Percentiles rank a stretch among this genome's conserved stretches.
Evolutionary conservation across 1,140 invertebrate species (phyloP).

Genomic region (Agrypnia vestita): DNA sequence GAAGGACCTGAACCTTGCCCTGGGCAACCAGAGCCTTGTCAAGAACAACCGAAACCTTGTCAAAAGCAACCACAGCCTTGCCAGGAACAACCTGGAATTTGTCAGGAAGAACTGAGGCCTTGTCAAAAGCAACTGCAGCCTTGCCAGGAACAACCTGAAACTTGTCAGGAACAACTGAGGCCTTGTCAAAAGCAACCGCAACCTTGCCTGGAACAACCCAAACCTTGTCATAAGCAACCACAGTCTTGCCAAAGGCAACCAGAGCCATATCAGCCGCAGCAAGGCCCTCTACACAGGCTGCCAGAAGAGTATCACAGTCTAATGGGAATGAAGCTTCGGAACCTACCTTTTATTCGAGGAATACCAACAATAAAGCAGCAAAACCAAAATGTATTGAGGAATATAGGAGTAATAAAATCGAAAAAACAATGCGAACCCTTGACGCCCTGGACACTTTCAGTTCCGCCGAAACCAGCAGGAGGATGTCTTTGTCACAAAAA

Average conservation of each 20-base stretch:
- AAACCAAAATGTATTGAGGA: background rate
- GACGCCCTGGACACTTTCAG: background rate
- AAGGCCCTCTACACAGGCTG: background rate
- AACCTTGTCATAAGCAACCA: background rate
- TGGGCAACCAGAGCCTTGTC: background rate
- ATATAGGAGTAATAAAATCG: background rate
- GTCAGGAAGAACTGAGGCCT: background rate
- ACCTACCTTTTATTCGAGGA: background rate
- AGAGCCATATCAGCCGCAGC: background rate
- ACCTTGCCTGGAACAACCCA: background rate
- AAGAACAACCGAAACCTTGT: background rate
- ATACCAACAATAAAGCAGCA: background rate
- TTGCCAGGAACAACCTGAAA: background rate
- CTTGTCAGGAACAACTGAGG: background rate
- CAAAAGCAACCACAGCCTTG: background rate
- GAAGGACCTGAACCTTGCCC: background rate
- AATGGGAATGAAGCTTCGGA: background rate
- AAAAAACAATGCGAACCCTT: background rate
- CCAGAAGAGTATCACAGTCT: background rate
- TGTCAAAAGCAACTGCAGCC: background rate
- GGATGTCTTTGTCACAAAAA: background rate
- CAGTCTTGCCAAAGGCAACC: background rate
- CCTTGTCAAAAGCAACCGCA: background rate
- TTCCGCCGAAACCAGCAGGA: background rate
- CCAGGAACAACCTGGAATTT: background rate